phyloP scores from a whole-genome alignment of 2,113 vertebrate genomes.

The Hoplias malabaricus region DNA sequence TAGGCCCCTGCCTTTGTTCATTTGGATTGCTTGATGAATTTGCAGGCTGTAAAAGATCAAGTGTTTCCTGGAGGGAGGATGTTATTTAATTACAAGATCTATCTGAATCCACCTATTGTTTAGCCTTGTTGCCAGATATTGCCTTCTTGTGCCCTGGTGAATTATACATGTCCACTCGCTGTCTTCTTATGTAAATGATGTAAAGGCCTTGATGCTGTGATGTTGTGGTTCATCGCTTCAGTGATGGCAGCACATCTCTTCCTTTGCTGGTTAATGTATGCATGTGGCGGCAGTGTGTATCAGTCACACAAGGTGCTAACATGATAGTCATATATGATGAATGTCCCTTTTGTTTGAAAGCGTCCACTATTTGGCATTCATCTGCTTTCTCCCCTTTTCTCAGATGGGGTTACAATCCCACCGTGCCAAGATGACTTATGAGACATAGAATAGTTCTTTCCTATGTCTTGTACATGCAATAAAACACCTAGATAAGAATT shows the following conservation, averaged over 20 bases:
- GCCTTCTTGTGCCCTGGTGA: neutral
- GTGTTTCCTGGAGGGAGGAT: constrained; percentile 50
- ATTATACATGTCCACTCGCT: constrained; percentile 3
- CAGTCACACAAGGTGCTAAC: constrained; percentile 18
- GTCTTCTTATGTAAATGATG: constrained; percentile 8
- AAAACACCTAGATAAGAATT: no score
- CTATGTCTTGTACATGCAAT: no score
- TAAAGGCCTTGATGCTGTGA: neutral
- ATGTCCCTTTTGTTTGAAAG: neutral
- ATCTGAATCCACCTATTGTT: constrained; percentile 37
- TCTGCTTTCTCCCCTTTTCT: constrained; percentile 2
- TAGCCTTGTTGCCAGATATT: neutral
- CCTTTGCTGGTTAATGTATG: constrained; percentile 19
- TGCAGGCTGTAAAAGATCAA: constrained; percentile 56
- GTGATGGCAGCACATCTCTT: constrained; percentile 1
- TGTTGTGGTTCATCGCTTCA: neutral
- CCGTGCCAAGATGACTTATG: constrained; percentile 24
- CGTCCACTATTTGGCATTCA: constrained; percentile 16
- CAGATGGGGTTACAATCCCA: neutral
- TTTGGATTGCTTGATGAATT: constrained; percentile 61
- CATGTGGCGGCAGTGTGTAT: neutral
- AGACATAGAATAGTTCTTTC: constrained; percentile 9
- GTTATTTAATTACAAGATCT: constrained; percentile 54
- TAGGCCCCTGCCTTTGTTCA: constrained; percentile 28
- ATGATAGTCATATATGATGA: constrained; percentile 15